Conservation (phyloP, 2,797 vertebrate genomes). For the Tangara arthus region DNA sequence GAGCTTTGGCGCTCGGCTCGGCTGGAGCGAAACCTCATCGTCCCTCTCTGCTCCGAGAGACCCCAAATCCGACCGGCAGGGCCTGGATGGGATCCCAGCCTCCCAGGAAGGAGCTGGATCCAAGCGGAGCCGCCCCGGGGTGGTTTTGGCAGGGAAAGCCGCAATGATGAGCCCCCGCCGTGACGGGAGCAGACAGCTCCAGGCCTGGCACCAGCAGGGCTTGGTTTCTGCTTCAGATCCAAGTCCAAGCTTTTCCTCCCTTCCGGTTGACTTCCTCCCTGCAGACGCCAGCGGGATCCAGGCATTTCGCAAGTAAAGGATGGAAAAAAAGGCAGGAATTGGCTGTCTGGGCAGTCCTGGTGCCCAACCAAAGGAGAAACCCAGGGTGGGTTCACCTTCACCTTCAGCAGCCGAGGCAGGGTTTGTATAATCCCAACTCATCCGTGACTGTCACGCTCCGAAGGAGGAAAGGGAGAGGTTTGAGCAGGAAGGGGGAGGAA, state of each 20-base stretch:
- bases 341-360: background rate
- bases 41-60: background rate
- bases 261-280: background rate
- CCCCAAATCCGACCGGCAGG: background rate
- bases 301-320: fast-evolving
- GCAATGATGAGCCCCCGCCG: background rate
- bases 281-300: fast-evolving
- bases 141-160: background rate
- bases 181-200: background rate
- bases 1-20: background rate
- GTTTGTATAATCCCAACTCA: background rate
- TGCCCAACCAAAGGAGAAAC: fast-evolving
- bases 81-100: background rate
- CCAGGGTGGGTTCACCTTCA: background rate
- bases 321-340: background rate
- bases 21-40: background rate
- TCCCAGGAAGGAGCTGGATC: background rate
- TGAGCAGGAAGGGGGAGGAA: background rate
- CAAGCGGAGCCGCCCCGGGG: background rate
- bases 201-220: background rate
- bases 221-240: background rate
- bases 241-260: background rate
- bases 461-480: background rate
- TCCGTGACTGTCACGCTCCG: background rate
- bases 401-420: background rate